phyloP scores from a whole-genome alignment of 2,113 vertebrate species.

The Nothoprocta pentlandii region DNA sequence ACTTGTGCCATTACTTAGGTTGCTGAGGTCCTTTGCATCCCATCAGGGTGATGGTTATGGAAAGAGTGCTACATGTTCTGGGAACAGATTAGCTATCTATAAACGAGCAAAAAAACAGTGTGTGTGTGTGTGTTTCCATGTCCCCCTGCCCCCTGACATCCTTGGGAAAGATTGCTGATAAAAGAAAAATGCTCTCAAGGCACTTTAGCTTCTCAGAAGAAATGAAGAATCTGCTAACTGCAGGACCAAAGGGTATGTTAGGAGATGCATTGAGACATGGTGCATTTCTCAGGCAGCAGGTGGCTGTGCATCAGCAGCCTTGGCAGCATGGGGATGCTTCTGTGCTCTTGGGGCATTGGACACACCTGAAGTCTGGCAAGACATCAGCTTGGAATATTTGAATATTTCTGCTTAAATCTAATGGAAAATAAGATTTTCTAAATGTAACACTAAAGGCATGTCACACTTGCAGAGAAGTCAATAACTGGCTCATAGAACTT shows the following conservation, averaged over 20 bases:
- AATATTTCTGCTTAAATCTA: background rate
- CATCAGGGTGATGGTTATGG: rapidly evolving
- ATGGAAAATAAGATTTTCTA: background rate
- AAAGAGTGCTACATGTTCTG: background rate
- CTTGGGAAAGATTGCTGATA: background rate
- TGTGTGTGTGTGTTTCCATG: too few relatives aligned
- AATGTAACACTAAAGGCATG: background rate
- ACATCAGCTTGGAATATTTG: background rate
- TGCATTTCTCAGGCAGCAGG: background rate
- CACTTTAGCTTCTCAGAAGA: background rate
- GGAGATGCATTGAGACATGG: rapidly evolving
- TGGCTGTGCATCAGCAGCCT: background rate
- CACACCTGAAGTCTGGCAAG: rapidly evolving
- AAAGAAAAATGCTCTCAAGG: background rate
- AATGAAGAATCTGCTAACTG: background rate
- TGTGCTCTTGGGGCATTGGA: rapidly evolving
- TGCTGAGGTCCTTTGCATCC: background rate
- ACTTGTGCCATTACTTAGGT: background rate
- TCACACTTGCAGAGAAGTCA: background rate
- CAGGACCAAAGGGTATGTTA: rapidly evolving
- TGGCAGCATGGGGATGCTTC: background rate
- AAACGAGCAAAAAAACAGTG: background rate
- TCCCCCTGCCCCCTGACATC: background rate
- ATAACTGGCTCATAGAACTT: background rate
- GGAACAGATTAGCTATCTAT: background rate